Evolutionary conservation across 2,113 vertebrate species (phyloP), one percentile per base, ranked within the genome.

Genomic region (Hyla sarda): DNA sequence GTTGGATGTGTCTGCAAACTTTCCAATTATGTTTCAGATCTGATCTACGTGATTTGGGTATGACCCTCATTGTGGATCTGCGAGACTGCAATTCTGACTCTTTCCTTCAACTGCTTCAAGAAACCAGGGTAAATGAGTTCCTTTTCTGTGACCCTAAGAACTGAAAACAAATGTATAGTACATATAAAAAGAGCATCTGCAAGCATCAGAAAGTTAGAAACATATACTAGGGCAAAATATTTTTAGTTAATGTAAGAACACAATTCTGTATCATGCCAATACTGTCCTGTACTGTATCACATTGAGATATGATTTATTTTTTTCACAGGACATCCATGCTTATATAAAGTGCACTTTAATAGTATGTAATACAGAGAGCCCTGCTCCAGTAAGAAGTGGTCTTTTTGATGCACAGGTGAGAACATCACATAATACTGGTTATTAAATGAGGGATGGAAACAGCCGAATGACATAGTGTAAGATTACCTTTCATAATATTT

Each of bases 51-150:
- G 92, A 91, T 58, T 82, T 95, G 85, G 97, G 97, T 78, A 86
- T 98, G 48, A 95, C 95, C 0, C 87, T 97, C 87, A 88, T 97
- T 73, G 88, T 96, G 34, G 94, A 95, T 91, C 93, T 96, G 60
- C 90, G 91, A 10, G 88, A 91, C n/a, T 83, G 89, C 25, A 90
- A 92, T 71, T 6, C 89, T 16, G 89, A 91, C 88, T 91, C 89
- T 74, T 94, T 83, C 90, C 76, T 90, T 74, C 84, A 92, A 79
- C 88, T 87, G 41, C 85, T 93, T 83, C 87, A 76, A 76, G 87
- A 91, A 37, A 91, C 91, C 79, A 92, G 92, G 93, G 92, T 93
- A 54, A 32, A 8, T 50, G 7, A 17, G 14, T 25, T 74, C 10
- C 11, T n/a, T 21, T 12, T 74, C 1, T 73, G 12, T 45, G 34